Evolutionary conservation across 2,797 vertebrate genomes (phyloP), one percentile per base, ranked within the genome.

Genomic region (Stomatorhinus walkeri): DNA sequence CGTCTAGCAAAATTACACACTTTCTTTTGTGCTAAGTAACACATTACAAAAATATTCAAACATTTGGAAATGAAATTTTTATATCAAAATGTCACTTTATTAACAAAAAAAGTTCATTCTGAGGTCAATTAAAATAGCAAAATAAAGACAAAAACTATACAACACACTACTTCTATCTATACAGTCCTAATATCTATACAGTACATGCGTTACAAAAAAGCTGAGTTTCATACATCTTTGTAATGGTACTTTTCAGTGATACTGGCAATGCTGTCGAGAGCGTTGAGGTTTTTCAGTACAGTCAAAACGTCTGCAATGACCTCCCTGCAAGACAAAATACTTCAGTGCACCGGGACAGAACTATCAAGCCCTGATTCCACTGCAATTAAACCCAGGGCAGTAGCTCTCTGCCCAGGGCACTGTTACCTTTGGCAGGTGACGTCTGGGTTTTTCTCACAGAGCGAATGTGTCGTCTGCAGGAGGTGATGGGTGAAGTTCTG

Each of bases 401-500:
- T 24, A 24, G 1, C 19, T 43, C 22, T 4, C 72, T 40, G 40
- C 4, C 8, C 32, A 64, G 10, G 28, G 4, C 68, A 2, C 8
- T 5, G 46, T 90, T 89, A 91, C 92, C 94, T 96, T 92, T 90
- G 94, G 19, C 91, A 94, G 49, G 88, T 90, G 14, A 94, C 87
- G 72, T 93, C 90, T 89, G 91, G 90, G 81, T 91, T 93, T 86
- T 92, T 92, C 93, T 93, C 96, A 91, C 95, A 95, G 68, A 97
- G 91, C 0, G 0, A 90, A 87, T 76, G 92, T 68, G 95, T 94
- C 43, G 92, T 95, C 7, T 96, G 96, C 90, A 97, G 90, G 16
- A 99, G 91, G 90, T 97, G 94, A 91, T 96, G 96, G 91, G 94
- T 96, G 92, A 99, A 96, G 89, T 95, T 97, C 88, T 92, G 92